Evolutionary conservation across 2,797 vertebrate genomes (phyloP), one percentile per base, ranked within the genome.

Genomic region (Sciurus carolinensis): DNA sequence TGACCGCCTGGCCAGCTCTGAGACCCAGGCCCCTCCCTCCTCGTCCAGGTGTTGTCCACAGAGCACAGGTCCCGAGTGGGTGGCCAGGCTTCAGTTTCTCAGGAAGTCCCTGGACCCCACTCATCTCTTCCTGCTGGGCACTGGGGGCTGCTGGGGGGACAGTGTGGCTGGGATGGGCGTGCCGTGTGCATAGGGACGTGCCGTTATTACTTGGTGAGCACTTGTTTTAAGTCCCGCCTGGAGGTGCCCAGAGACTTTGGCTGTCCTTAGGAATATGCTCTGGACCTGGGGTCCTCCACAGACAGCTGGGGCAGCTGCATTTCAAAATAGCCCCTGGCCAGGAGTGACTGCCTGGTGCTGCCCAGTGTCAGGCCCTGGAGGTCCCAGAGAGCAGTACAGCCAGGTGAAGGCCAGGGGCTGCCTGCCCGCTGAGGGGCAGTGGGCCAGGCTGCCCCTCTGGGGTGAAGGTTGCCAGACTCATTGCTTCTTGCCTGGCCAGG

Each of bases 121-220:
- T 42, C 14, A 88, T 85, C 52, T 80, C 59, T 44, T 36, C 24
- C 33, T 67, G 3, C 13, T 4, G 57, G 93, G 87, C 50, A 26
- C 39, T 1, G 22, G 42, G 36, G 24, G 28, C 30, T 12, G 50
- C 7, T 1, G 4, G 67, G 75, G 42, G 44, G 39, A 28, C 33
- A 7, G 28, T 14, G 59, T 82, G 71, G n/a, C 81, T 0, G 1
- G n/a, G 42, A 50, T 30, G 4, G 20, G n/a, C 39, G 33, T 13
- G 5, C 44, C 3, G 1, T 1, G 57, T 10, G 17, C 57, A 7
- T 7, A 1, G 9, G 76, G 59, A 22, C 11, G 15, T 4, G 15
- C 28, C 44, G 47, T 22, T 30, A 10, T 22, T 22, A 10, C 33
- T 54, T 42, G 8, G 9, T 1, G 1, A 14, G 39, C 13, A 14